Conservation (phyloP, 2,797 vertebrate genomes). For the Cygnus olor region DNA sequence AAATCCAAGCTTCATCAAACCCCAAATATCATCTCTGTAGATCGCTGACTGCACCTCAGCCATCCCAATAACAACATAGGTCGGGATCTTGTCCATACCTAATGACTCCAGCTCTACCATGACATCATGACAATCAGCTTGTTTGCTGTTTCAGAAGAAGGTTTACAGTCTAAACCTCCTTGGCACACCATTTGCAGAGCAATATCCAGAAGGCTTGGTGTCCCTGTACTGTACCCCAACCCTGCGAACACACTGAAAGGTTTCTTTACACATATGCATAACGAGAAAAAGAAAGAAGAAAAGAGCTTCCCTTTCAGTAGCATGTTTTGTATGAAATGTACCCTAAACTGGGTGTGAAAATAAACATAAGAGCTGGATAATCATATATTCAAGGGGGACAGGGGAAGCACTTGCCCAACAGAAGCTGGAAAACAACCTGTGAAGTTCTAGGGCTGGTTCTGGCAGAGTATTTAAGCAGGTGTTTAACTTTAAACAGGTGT, state of each 20-base stretch:
- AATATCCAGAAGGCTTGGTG: constrained; percentile 80
- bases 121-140: constrained; percentile 80
- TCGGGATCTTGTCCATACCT: constrained; percentile 65
- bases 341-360: constrained; percentile 38
- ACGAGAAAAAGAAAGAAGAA: constrained; percentile 57
- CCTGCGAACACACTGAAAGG: constrained; percentile 54
- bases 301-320: constrained; percentile 62
- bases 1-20: not conserved
- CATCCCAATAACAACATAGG: constrained; percentile 69
- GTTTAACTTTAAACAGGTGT: not conserved
- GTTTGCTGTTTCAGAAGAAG: constrained; percentile 75
- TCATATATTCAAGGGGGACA: not conserved
- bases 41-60: constrained; percentile 40
- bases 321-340: constrained; percentile 51
- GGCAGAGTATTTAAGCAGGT: not conserved
- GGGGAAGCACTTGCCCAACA: not conserved
- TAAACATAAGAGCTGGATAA: not conserved
- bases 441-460: not conserved
- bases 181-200: constrained; percentile 81
- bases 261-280: constrained; percentile 72
- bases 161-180: constrained; percentile 73
- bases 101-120: constrained; percentile 68
- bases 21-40: not conserved
- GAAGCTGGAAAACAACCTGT: not conserved
- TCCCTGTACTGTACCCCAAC: constrained; percentile 54